A percentile compares a stretch with the other conserved stretches of the same genome.
These are phyloP conservation scores for Triops longicaudatus DNA, from an alignment of 1,140 invertebrate species.

Conservation along the genomic window DNA sequence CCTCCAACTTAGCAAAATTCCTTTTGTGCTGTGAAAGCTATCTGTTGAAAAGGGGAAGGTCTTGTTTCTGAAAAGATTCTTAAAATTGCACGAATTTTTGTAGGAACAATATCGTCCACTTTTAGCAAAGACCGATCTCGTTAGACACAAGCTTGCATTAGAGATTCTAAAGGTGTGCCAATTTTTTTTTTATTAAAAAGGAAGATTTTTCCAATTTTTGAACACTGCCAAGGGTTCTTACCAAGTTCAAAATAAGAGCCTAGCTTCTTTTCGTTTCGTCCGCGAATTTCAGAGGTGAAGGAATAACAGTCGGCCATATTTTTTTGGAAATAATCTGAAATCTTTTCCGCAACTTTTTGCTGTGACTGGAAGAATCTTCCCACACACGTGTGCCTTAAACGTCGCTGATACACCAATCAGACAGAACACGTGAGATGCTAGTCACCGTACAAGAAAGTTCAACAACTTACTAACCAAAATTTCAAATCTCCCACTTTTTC, in stretches of 20 bases:
- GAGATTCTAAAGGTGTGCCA: neutral
- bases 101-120: neutral
- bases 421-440: neutral
- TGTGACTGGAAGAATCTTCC: neutral
- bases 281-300: no score
- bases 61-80: neutral
- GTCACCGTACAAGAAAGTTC: neutral
- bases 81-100: neutral
- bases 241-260: no score
- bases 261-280: no score
- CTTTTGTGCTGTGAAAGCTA: no score
- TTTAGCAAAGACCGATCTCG: neutral
- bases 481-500: neutral
- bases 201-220: neutral
- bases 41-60: no score
- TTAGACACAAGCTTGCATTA: neutral
- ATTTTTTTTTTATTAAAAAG: neutral
- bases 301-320: no score
- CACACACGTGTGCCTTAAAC: conserved; percentile 2
- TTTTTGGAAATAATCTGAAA: no score
- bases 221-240: conserved; percentile 1
- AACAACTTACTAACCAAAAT: neutral
- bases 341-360: neutral
- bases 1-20: no score
- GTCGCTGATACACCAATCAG: neutral